These are phyloP conservation scores for Sebastes elongatus DNA, from an alignment of 2,797 vertebrate genomes.

Conservation along the genomic window DNA sequence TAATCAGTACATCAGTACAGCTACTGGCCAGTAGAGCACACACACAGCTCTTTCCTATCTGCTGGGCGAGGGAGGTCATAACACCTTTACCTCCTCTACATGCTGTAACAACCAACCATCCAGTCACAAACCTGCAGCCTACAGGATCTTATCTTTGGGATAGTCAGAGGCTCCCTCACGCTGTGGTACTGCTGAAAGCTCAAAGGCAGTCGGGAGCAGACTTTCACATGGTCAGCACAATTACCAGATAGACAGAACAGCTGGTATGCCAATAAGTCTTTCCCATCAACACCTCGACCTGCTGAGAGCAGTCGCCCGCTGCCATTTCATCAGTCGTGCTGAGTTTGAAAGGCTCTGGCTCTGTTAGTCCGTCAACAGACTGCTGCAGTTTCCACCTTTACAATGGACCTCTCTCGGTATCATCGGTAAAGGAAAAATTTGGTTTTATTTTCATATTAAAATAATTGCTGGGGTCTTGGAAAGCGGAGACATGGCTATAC, in stretches of 20 bases:
- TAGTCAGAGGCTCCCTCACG: too few relatives aligned
- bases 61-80: too few relatives aligned
- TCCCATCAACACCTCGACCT: neutral
- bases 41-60: too few relatives aligned
- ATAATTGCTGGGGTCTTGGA: neutral
- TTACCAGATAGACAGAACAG: neutral
- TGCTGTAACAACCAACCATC: neutral
- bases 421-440: accelerated
- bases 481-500: too few relatives aligned
- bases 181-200: neutral
- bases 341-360: neutral
- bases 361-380: neutral
- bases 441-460: too few relatives aligned
- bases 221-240: neutral
- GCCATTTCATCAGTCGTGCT: neutral
- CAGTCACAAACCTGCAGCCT: neutral
- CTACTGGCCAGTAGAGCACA: too few relatives aligned
- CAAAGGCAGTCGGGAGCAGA: neutral
- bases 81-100: too few relatives aligned
- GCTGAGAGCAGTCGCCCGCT: neutral
- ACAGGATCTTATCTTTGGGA: neutral
- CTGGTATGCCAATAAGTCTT: neutral
- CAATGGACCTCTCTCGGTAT: neutral
- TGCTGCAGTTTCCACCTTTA: neutral
- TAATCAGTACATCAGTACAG: neutral